A percentile compares a stretch with the other conserved stretches of the same genome.
Conservation (phyloP, 2,113 vertebrate genomes). For the Pygathrix nemaeus region DNA sequence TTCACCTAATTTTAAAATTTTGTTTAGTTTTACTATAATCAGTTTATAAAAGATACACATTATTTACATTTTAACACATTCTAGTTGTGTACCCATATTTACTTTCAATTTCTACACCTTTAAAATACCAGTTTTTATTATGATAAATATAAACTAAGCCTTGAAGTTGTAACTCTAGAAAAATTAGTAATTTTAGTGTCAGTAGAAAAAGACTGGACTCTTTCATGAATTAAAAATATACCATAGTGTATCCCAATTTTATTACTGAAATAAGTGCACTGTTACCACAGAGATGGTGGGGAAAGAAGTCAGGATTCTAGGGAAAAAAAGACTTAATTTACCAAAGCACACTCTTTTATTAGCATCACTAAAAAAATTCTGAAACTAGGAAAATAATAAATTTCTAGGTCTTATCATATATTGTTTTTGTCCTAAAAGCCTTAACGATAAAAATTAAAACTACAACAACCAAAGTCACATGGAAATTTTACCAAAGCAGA, state of each 20-base stretch:
- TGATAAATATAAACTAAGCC: neutral
- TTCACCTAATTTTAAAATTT: slow-evolving; percentile 27
- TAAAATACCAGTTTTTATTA: neutral
- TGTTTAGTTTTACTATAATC: neutral
- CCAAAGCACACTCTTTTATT: neutral
- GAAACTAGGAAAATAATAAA: neutral
- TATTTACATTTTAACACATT: neutral
- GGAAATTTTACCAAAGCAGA: neutral
- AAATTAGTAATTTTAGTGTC: neutral
- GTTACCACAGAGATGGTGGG: neutral
- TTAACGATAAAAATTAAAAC: slow-evolving; percentile 10
- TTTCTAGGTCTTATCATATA: neutral
- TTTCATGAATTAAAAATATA: neutral
- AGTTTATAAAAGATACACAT: neutral
- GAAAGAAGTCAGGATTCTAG: neutral
- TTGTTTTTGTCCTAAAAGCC: slow-evolving; percentile 19
- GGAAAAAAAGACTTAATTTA: neutral
- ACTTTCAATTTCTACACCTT: neutral
- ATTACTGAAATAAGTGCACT: neutral
- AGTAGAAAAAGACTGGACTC: neutral
- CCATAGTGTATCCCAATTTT: neutral
- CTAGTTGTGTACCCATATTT: neutral
- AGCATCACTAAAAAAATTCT: neutral
- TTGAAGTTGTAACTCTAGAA: neutral
- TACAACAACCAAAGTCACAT: neutral